Evolutionary conservation across 2,113 vertebrate species (phyloP), one percentile per base, ranked within the genome.

Genomic region (Zingel zingel): DNA sequence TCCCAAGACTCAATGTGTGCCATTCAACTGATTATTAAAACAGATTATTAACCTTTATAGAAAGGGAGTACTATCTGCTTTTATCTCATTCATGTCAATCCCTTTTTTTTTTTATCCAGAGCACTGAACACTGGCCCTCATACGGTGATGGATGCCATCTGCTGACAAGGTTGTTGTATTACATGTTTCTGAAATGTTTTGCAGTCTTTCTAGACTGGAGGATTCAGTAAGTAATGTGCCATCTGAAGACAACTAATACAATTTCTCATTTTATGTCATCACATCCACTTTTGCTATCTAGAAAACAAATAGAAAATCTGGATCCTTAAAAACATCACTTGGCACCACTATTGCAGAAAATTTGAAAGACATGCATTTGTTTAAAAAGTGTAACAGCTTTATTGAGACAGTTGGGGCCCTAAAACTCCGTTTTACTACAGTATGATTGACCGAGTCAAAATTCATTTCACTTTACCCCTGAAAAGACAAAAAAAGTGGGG

Each of bases 351-450:
- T 30, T 30, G 62, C 23, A 64, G 23, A 62, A 56, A 23, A 66
- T 2, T 13, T 57, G 43, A 81, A 58, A 19, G 69, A 51, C 68
- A 70, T 2, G 9, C 62, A 65, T 11, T 77, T 51, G 13, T 69
- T 92, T 69, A 88, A 76, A 89, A 90, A 92, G 50, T 66, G 64
- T 85, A 89, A 91, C 83, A 83, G 66, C 62, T 94, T 92, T 93
- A 94, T 92, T 93, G 73, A 89, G 83, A 89, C 73, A 43, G 39
- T 89, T 81, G 70, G 79, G 83, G 86, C 86, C 87, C 77, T 90
- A 82, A 86, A 77, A 81, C 51, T 79, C 74, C 56, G 70, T 79
- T 79, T 81, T 36, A 91, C 79, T 86, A 93, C 81, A 91, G 66
- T 79, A 74, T 82, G 67, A 85, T 62, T 71, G 56, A 65, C 57